These are phyloP conservation scores for Leptinotarsa tumamoca DNA, from an alignment of 2,888 invertebrate genomes.

Conservation along the genomic window DNA sequence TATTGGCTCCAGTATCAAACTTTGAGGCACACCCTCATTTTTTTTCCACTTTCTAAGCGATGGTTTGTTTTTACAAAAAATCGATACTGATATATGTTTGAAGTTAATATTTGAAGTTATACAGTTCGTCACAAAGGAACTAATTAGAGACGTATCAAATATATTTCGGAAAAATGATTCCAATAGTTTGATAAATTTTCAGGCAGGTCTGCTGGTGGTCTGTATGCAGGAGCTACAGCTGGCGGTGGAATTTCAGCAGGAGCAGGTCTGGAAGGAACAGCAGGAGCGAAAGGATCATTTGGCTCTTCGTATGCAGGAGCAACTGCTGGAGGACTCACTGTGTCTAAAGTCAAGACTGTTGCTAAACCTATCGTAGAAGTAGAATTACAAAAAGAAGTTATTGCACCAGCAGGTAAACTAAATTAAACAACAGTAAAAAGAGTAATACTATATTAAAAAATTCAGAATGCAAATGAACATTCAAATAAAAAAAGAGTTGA, in stretches of 20 bases:
- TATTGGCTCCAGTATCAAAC: no score
- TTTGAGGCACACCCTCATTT: no score
- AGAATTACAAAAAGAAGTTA: constrained; percentile 29
- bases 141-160: no score
- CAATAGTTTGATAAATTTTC: constrained; percentile 27
- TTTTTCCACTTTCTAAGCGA: no score
- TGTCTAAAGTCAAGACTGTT: constrained; percentile 25
- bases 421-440: neutral
- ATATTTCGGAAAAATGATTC: no score
- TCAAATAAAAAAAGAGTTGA: no score
- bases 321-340: constrained; percentile 46
- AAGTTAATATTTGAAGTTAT: no score
- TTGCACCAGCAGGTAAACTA: constrained; percentile 33
- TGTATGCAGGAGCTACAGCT: constrained; percentile 73
- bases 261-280: constrained; percentile 69
- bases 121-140: no score
- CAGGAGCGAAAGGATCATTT: constrained; percentile 52
- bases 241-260: constrained; percentile 70
- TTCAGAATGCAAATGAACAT: no score
- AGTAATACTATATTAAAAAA: no score
- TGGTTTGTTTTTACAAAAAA: no score
- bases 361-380: constrained; percentile 33
- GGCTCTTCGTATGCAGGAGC: constrained; percentile 56
- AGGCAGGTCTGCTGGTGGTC: constrained; percentile 66
- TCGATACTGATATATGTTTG: no score